A percentile compares a stretch with the other conserved stretches of the same genome.
Conservation (phyloP, 2,113 vertebrate genomes). For the Leucopsar rothschildi region DNA sequence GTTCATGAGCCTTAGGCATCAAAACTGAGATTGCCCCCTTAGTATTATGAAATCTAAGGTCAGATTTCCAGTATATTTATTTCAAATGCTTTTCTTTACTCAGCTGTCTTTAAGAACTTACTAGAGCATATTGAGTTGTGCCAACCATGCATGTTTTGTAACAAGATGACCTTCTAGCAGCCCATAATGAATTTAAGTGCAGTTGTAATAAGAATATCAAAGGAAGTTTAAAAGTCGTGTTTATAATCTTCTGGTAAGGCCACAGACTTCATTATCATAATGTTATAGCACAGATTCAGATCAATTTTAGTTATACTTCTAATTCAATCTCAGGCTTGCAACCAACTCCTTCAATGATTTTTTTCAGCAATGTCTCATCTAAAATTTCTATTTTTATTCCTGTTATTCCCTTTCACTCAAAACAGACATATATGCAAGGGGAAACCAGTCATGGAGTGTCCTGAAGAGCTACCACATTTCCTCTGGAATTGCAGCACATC, state of each 20-base stretch:
- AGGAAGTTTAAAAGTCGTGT: background rate
- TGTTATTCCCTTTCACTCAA: background rate
- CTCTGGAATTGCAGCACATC: background rate
- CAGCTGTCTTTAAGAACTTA: background rate
- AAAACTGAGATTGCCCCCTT: background rate
- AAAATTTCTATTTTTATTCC: background rate
- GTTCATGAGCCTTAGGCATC: background rate
- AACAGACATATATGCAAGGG: background rate
- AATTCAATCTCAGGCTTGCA: background rate
- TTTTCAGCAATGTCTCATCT: background rate
- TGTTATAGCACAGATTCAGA: background rate
- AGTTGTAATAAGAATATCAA: background rate
- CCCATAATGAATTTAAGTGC: constrained; percentile 28
- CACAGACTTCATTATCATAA: constrained; percentile 13
- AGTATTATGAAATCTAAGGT: background rate
- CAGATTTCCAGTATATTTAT: background rate
- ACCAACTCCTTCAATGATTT: background rate
- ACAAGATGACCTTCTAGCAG: background rate
- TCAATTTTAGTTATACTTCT: background rate
- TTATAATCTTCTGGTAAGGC: background rate
- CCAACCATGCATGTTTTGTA: background rate
- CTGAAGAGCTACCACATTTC: background rate
- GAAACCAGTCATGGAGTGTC: background rate
- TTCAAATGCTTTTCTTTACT: background rate
- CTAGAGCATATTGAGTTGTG: background rate